Conservation (phyloP, 2,797 vertebrate genomes). For the Sciurus vulgaris region DNA sequence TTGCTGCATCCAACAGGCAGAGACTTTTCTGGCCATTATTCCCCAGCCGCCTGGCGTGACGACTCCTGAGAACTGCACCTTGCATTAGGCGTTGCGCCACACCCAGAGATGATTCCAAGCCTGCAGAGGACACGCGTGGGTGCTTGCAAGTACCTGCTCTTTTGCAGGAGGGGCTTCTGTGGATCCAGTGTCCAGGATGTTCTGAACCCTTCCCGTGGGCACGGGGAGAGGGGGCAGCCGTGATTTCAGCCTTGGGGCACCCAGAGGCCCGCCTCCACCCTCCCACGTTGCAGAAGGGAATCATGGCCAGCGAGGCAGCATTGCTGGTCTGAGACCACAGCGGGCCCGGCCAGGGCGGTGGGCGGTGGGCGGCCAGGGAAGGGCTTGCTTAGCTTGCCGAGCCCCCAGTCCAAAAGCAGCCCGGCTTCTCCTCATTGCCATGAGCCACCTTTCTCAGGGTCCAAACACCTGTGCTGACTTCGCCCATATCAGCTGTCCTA, state of each 20-base stretch:
- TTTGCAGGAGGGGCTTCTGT: background rate
- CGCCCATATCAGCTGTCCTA: background rate
- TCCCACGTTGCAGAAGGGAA: background rate
- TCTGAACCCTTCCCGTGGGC: background rate
- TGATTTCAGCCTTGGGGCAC: rapidly evolving
- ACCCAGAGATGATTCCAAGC: too few species aligned
- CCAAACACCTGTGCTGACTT: background rate
- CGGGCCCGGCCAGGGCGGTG: too few species aligned
- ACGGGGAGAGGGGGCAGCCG: too few species aligned
- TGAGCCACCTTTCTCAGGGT: background rate
- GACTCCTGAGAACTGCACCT: background rate
- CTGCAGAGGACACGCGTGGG: too few species aligned
- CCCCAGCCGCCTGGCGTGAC: too few species aligned
- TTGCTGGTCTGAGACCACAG: background rate
- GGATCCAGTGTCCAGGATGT: too few species aligned
- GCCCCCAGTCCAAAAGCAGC: too few species aligned
- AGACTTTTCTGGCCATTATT: background rate
- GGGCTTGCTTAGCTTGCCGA: background rate
- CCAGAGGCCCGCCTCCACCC: rapidly evolving
- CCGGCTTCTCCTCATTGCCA: background rate
- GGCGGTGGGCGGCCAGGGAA: too few species aligned
- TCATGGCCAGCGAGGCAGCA: rapidly evolving
- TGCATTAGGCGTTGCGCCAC: rapidly evolving
- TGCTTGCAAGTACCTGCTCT: background rate
- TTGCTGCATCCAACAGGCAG: rapidly evolving